phyloP scores from a whole-genome alignment of 2,888 invertebrate genomes.

The Oxyscelio sp. region DNA sequence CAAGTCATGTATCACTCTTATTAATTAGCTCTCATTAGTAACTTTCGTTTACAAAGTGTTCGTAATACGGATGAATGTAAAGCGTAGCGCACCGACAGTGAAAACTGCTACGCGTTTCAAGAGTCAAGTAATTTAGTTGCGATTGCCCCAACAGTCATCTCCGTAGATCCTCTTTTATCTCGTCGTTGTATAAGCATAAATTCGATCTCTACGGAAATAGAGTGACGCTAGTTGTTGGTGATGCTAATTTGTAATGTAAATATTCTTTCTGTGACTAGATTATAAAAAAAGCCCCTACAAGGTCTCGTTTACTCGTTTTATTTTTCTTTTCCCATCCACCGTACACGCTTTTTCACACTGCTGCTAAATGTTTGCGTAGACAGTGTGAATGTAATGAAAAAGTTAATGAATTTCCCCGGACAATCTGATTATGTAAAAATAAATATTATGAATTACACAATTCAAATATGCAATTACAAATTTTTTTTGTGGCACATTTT shows the following conservation, averaged over 20 bases:
- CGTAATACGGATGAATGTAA: slow-evolving; percentile 12
- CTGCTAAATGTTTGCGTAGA: slow-evolving; percentile 40
- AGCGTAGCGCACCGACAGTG: slow-evolving; percentile 9
- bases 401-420: slow-evolving; percentile 15
- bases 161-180: slow-evolving; percentile 39
- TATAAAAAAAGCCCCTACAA: slow-evolving; percentile 65
- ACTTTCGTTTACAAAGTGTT: slow-evolving; percentile 1
- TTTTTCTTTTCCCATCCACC: slow-evolving; percentile 15
- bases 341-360: slow-evolving; percentile 23
- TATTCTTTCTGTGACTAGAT: slow-evolving; percentile 64
- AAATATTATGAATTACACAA: no score
- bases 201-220: slow-evolving; percentile 21
- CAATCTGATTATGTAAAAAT: slow-evolving; percentile 26
- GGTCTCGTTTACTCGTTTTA: slow-evolving; percentile 22
- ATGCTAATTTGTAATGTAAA: slow-evolving; percentile 77
- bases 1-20: no score
- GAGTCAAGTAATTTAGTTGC: slow-evolving; percentile 50
- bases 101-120: slow-evolving; percentile 16
- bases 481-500: no score
- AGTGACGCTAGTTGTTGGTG: slow-evolving; percentile 38
- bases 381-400: slow-evolving; percentile 21
- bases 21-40: slow-evolving; percentile 20
- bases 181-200: slow-evolving; percentile 29
- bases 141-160: slow-evolving; percentile 29
- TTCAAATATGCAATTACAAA: no score